These are phyloP conservation scores for Eubasilissa splendida DNA, from an alignment of 2,888 invertebrate species.

Conservation along the genomic window DNA sequence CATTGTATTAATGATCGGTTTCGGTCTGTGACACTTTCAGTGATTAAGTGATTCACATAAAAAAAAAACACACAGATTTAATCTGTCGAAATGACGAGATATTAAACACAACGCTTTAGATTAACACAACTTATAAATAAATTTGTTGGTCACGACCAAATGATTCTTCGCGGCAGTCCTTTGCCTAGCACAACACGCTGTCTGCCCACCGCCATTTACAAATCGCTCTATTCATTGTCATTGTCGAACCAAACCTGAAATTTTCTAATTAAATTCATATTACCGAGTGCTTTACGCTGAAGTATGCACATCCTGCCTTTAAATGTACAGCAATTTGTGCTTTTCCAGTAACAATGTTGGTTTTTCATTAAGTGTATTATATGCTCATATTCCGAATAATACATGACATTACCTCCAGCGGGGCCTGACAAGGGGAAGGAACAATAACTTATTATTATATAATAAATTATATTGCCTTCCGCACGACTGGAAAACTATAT, in stretches of 20 bases:
- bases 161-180: neutral
- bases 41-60: too few relatives aligned
- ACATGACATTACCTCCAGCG: constrained; percentile 43
- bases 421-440: neutral
- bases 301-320: constrained; percentile 53
- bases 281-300: constrained; percentile 48
- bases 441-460: neutral
- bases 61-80: too few relatives aligned
- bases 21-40: too few relatives aligned
- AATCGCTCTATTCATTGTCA: constrained; percentile 38
- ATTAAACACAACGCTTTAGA: too few relatives aligned
- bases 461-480: neutral
- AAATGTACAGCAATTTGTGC: constrained; percentile 53
- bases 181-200: neutral
- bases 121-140: too few relatives aligned
- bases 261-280: constrained; percentile 57
- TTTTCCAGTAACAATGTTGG: constrained; percentile 48
- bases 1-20: too few relatives aligned
- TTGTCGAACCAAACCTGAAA: constrained; percentile 35
- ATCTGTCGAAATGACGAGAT: too few relatives aligned
- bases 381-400: constrained; percentile 45
- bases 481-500: neutral
- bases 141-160: too few relatives aligned
- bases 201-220: constrained; percentile 24
- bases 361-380: constrained; percentile 52